phyloP scores from a whole-genome alignment of 2,797 vertebrate genomes.

The Ataeniobius toweri region DNA sequence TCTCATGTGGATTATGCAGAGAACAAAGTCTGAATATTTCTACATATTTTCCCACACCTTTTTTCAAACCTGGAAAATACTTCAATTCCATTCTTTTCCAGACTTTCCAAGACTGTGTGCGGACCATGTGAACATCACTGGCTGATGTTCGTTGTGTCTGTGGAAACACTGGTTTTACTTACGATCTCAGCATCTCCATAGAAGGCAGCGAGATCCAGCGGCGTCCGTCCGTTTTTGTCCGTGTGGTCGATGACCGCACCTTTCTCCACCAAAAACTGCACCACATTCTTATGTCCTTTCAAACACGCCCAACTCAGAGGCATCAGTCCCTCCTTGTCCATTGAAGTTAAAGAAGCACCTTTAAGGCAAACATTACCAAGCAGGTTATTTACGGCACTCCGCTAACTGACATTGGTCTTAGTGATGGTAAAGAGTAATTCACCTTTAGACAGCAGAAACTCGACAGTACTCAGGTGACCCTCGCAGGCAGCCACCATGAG shows the following conservation, averaged over 20 bases:
- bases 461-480: constrained; percentile 93
- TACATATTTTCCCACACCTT: neutral
- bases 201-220: constrained; percentile 95
- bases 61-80: neutral
- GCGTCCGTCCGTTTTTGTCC: constrained; percentile 96
- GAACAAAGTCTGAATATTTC: neutral
- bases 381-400: neutral
- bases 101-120: neutral
- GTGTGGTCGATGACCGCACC: constrained; percentile 94
- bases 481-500: constrained; percentile 98
- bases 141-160: constrained; percentile 7
- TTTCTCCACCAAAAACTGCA: constrained; percentile 93
- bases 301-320: constrained; percentile 97
- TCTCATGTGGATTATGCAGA: neutral
- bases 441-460: constrained; percentile 96
- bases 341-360: constrained; percentile 90
- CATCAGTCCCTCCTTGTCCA: constrained; percentile 97
- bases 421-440: constrained; percentile 28
- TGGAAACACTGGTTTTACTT: constrained; percentile 62
- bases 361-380: constrained; percentile 23
- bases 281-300: constrained; percentile 93
- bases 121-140: neutral
- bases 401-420: neutral
- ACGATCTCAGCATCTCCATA: constrained; percentile 97
- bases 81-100: neutral